These are phyloP conservation scores for Tinamus guttatus DNA, from an alignment of 2,113 vertebrate genomes.

Conservation along the genomic window DNA sequence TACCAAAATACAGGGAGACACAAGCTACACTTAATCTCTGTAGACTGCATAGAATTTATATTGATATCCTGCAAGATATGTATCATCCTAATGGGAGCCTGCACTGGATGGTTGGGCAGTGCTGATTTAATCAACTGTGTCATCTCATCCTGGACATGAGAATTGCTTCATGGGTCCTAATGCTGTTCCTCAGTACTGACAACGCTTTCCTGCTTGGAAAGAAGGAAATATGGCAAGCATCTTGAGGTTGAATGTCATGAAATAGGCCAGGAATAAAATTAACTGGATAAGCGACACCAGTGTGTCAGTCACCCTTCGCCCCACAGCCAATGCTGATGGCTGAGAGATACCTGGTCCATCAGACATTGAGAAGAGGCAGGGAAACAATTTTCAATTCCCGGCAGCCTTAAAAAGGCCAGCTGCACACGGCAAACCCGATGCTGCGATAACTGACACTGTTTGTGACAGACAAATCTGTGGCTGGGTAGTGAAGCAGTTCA, in stretches of 20 bases:
- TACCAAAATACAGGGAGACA: neutral
- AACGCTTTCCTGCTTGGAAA: neutral
- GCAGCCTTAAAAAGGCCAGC: constrained; percentile 60
- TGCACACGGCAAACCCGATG: constrained; percentile 65
- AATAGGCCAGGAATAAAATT: constrained; percentile 42
- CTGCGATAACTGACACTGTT: constrained; percentile 57
- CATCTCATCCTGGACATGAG: too few relatives aligned
- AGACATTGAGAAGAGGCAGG: constrained; percentile 50
- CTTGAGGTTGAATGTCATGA: neutral
- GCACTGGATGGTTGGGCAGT: neutral
- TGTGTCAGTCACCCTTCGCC: constrained; percentile 50
- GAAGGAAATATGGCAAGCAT: constrained; percentile 5
- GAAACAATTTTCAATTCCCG: constrained; percentile 56
- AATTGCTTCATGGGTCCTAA: neutral
- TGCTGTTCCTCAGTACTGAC: neutral
- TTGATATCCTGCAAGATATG: neutral
- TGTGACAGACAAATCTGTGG: constrained; percentile 67
- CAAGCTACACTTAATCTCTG: neutral
- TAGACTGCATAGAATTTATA: neutral
- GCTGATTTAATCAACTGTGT: too few relatives aligned
- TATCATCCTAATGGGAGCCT: neutral
- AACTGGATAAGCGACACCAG: constrained; percentile 39
- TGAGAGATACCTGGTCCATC: constrained; percentile 44
- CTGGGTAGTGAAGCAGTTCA: constrained; percentile 55
- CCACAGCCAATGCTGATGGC: constrained; percentile 60